Evolutionary conservation across 2,113 vertebrate genomes (phyloP).

Genomic region (Sylvicapra grimmia): DNA sequence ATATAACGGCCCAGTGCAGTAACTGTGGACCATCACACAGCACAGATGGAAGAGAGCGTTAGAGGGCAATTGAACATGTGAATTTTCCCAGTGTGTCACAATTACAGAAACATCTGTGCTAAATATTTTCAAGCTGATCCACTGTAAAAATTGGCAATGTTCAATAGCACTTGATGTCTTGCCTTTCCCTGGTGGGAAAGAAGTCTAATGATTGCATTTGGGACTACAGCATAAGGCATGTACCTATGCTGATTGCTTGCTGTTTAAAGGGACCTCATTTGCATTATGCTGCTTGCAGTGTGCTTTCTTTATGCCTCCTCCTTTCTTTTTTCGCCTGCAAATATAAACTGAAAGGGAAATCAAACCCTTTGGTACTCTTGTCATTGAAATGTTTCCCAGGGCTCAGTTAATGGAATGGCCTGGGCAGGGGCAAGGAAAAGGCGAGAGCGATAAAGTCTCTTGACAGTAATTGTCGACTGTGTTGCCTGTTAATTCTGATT

Average conservation of each 20-base stretch:
- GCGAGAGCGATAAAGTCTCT: constrained; percentile 51
- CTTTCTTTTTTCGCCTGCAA: constrained; percentile 68
- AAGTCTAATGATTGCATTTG: constrained; percentile 71
- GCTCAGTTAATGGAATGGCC: constrained; percentile 37
- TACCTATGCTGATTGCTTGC: constrained; percentile 73
- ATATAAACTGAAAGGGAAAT: constrained; percentile 67
- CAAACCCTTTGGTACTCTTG: constrained; percentile 46
- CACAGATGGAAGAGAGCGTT: constrained; percentile 82
- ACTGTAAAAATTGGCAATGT: constrained; percentile 81
- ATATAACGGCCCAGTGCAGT: constrained; percentile 58
- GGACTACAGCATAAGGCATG: constrained; percentile 70
- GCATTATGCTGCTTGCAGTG: constrained; percentile 74
- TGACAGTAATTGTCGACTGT: constrained; percentile 26
- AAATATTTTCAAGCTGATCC: constrained; percentile 85
- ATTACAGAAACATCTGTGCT: constrained; percentile 85
- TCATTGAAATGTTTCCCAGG: constrained; percentile 51
- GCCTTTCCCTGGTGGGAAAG: constrained; percentile 69
- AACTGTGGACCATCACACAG: constrained; percentile 68
- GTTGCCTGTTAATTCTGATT: constrained; percentile 42
- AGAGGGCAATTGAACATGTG: constrained; percentile 81
- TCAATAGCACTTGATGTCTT: constrained; percentile 78
- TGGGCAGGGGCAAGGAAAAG: neutral
- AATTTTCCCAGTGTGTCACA: constrained; percentile 83
- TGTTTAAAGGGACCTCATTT: constrained; percentile 75
- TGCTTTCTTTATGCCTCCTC: constrained; percentile 71